Base-by-base conservation (phyloP, 2,797 vertebrate genomes). In the Brotula barbata region DNA sequence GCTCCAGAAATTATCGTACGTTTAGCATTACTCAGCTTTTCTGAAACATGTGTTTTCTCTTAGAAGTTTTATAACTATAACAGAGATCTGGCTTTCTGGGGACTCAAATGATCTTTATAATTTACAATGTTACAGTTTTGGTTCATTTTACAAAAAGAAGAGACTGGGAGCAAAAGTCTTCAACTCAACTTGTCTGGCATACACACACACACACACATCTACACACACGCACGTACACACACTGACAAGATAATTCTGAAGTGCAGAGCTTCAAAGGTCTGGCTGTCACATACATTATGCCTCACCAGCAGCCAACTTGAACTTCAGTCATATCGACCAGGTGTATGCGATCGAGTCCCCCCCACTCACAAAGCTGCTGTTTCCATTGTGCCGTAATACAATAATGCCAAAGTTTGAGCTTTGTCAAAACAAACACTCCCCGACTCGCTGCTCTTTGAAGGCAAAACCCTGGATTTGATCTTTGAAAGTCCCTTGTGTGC, bases 401-500 rank as follows among this genome's bases (percentile, higher is more conserved):
- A 50, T 59, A 42, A 51, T 12, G 10, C 21, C 28, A 55, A 40
- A 55, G 49, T 62, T 73, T 57, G 28, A 58, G 22, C 45, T 19
- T n/a, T 60, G 51, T 82, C 41, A 10, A 64, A 77, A 72, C 46
- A 66, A 77, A 75, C 42, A 55, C 42, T 49, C 28, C 20, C 33
- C 17, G 12, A 21, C 16, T 50, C 11, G 44, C 44, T 48, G 23
- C 59, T 56, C 45, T 45, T 68, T 67, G 25, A 53, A 43, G 36
- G 43, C 15, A 7, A 62, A 54, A 54, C 55, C 36, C 42, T 59
- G 51, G 22, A 61, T 63, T 51, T 23, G 17, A 73, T 59, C 78
- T 69, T 41, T 37, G 14, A 13, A 15, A 44, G 20, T 44, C 45
- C 25, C 23, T 19, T 16, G 22, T 69, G 58, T 21, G 28, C 25